phyloP scores from a whole-genome alignment of 2,888 invertebrate genomes.

The Dione juno region DNA sequence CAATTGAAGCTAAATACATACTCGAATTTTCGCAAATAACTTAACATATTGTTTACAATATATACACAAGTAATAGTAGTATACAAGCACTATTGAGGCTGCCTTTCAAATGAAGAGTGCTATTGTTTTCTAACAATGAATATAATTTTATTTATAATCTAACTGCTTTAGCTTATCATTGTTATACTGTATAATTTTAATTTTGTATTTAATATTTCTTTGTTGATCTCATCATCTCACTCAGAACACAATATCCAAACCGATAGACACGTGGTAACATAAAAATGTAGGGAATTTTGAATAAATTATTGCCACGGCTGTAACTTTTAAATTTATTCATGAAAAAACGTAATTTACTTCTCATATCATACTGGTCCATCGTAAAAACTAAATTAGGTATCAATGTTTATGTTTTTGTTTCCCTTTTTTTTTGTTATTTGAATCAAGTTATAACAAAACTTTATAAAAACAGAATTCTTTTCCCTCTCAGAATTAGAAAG shows the following conservation, averaged over 20 bases:
- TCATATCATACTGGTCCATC: conserved; percentile 33
- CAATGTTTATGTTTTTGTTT: conserved; percentile 15
- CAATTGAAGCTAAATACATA: neutral
- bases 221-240: neutral
- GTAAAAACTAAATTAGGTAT: conserved; percentile 33
- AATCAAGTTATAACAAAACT: neutral
- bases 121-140: neutral
- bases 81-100: neutral
- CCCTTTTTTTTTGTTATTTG: neutral
- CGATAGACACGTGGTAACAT: conserved; percentile 20
- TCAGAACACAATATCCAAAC: neutral
- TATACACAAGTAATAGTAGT: too few species aligned
- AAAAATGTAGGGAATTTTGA: conserved; percentile 42
- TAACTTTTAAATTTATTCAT: conserved; percentile 44
- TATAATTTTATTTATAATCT: too few species aligned
- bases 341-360: conserved; percentile 39
- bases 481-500: conserved; percentile 41
- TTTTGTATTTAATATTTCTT: too few species aligned
- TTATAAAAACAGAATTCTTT: conserved; percentile 25
- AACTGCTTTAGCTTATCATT: too few species aligned
- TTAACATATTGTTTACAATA: too few species aligned
- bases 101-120: neutral
- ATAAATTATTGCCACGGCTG: conserved; percentile 38
- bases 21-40: neutral
- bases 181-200: too few species aligned